Conservation (phyloP, 2,797 vertebrate species). For the Mus spretus region DNA sequence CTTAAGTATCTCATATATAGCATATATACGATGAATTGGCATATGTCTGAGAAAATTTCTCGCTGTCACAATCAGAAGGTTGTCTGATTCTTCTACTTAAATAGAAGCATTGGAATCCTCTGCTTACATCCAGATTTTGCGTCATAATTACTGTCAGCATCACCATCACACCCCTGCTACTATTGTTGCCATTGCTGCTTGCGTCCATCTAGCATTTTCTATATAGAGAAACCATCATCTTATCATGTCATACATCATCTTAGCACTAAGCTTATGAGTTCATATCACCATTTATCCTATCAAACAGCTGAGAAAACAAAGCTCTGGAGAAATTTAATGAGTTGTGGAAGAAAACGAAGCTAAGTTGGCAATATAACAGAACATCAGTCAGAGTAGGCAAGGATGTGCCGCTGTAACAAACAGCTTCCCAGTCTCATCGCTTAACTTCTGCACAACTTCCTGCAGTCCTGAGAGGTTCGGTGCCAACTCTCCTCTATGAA, state of each 20-base stretch:
- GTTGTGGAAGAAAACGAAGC: not conserved
- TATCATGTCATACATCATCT: not conserved
- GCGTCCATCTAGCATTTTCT: not conserved
- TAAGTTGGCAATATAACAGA: not conserved
- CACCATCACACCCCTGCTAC: not conserved
- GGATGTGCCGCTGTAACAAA: not conserved
- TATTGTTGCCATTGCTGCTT: not conserved
- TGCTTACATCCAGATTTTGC: not conserved
- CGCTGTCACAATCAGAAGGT: not conserved
- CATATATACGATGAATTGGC: not conserved
- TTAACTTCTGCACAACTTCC: not conserved
- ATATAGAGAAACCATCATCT: not conserved
- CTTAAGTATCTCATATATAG: too few species aligned
- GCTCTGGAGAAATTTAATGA: not conserved
- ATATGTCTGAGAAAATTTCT: not conserved
- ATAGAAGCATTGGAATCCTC: not conserved
- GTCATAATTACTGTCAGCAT: too few species aligned
- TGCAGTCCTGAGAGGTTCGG: not conserved
- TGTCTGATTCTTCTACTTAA: not conserved
- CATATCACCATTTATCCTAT: not conserved
- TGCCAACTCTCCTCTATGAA: not conserved
- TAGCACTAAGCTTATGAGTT: not conserved
- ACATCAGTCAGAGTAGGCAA: not conserved
- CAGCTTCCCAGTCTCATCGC: not conserved
- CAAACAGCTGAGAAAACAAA: constrained; percentile 19